Conservation (phyloP, 2,888 invertebrate genomes). For the Drosophila affinis region DNA sequence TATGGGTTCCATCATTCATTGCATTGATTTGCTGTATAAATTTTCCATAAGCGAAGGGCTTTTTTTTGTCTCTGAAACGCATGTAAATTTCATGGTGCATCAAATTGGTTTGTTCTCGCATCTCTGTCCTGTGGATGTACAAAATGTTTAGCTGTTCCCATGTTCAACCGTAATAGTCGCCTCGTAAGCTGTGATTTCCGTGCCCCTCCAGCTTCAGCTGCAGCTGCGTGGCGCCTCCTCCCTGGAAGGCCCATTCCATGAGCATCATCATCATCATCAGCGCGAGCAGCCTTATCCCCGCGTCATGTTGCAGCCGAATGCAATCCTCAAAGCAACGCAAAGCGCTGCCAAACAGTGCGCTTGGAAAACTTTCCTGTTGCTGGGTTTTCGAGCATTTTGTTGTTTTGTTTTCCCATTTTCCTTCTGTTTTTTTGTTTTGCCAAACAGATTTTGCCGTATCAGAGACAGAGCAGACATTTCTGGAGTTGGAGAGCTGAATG, state of each 20-base stretch:
- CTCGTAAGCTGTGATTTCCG: background rate
- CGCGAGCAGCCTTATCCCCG: slow-evolving; percentile 3
- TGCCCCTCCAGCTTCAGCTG: background rate
- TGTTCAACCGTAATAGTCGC: background rate
- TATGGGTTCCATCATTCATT: no score
- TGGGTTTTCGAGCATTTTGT: slow-evolving; percentile 21
- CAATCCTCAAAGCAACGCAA: slow-evolving; percentile 18
- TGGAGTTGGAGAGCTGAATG: slow-evolving; percentile 36
- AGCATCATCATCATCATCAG: background rate
- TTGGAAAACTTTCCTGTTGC: slow-evolving; percentile 42
- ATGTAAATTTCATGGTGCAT: background rate
- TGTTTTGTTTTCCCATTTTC: slow-evolving; percentile 26
- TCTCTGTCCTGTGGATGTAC: background rate
- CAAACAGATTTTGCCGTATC: slow-evolving; percentile 71
- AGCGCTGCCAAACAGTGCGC: slow-evolving; percentile 37
- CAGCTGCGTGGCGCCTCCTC: background rate
- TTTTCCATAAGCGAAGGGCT: background rate
- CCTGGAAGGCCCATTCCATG: background rate
- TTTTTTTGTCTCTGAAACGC: background rate
- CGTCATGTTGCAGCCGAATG: slow-evolving; percentile 10
- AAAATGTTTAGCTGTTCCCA: background rate
- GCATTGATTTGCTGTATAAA: background rate
- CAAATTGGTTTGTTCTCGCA: slow-evolving; percentile 1
- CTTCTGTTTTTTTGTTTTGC: slow-evolving; percentile 14
- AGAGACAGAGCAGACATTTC: slow-evolving; percentile 50